phyloP scores from a whole-genome alignment of 1,140 invertebrate genomes.

The Belonocnema kinseyi region DNA sequence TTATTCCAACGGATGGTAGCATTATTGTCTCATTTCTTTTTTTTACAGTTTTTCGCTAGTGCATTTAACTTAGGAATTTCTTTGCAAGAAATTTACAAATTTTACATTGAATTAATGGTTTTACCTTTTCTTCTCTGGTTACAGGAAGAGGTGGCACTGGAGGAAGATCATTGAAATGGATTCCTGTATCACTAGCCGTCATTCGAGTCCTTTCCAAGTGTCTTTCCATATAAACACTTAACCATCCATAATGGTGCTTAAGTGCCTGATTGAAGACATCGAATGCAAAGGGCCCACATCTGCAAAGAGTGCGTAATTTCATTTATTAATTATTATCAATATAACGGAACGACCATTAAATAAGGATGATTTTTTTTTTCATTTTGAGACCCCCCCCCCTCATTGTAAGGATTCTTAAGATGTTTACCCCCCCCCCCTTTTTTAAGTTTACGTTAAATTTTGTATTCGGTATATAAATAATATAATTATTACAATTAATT shows the following conservation, averaged over 20 bases:
- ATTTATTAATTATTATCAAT: not conserved
- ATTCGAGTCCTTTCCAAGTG: constrained; percentile 44
- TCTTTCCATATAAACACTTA: constrained; percentile 64
- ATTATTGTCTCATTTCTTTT: too few relatives aligned
- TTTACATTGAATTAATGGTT: constrained; percentile 17
- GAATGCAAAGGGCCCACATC: constrained; percentile 64
- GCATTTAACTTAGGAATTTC: not conserved
- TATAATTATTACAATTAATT: too few relatives aligned
- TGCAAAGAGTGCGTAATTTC: constrained; percentile 49
- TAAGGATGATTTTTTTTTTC: too few relatives aligned
- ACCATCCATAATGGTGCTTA: constrained; percentile 66
- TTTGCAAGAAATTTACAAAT: not conserved
- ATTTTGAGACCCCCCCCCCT: too few relatives aligned
- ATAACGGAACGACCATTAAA: not conserved
- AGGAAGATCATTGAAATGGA: constrained; percentile 60
- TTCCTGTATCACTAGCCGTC: constrained; percentile 37
- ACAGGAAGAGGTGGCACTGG: constrained; percentile 67
- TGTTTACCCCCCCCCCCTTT: too few relatives aligned
- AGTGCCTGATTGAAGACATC: constrained; percentile 64
- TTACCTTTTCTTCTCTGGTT: constrained; percentile 63
- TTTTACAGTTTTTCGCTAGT: too few relatives aligned
- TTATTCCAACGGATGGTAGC: too few relatives aligned
- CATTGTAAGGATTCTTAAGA: too few relatives aligned
- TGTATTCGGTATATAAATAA: too few relatives aligned
- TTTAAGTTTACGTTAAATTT: too few relatives aligned